These are phyloP conservation scores for Epirrhoe alternata DNA, from an alignment of 2,888 invertebrate species.

Conservation along the genomic window DNA sequence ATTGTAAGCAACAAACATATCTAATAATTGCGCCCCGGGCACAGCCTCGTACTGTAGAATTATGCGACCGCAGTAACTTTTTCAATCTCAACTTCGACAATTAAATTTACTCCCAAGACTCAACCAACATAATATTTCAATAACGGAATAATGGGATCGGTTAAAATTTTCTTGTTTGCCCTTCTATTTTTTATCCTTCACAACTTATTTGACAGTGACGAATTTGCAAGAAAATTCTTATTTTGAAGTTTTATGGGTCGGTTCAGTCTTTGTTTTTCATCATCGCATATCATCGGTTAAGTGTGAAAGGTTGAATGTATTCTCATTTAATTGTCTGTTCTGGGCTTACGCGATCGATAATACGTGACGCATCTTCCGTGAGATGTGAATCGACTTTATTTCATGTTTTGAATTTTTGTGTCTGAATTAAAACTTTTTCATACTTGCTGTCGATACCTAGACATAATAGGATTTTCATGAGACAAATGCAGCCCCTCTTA, in stretches of 20 bases:
- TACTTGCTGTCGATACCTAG: background rate
- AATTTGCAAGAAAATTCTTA: conserved; percentile 18
- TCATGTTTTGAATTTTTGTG: background rate
- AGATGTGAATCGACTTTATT: too few species aligned
- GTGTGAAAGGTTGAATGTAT: too few species aligned
- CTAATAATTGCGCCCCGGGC: conserved; percentile 73
- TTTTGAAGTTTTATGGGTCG: conserved; percentile 16
- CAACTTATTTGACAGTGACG: conserved; percentile 34
- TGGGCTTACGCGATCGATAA: too few species aligned
- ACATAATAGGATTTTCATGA: too few species aligned
- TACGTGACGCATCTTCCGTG: too few species aligned
- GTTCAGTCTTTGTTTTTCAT: too few species aligned
- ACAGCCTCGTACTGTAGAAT: conserved; percentile 69
- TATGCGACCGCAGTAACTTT: conserved; percentile 80
- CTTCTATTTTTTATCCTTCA: conserved; percentile 43
- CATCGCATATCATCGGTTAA: too few species aligned
- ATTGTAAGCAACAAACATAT: conserved; percentile 79
- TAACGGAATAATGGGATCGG: conserved; percentile 64
- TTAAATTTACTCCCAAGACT: conserved; percentile 78
- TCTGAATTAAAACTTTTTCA: background rate
- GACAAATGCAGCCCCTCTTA: too few species aligned
- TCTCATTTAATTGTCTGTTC: too few species aligned
- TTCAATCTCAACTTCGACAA: conserved; percentile 83
- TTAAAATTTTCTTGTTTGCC: conserved; percentile 53
- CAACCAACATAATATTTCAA: conserved; percentile 78